Percentiles rank a stretch among this genome's conserved stretches.
phyloP scores from a whole-genome alignment of 2,888 invertebrate species.

The Phoronis australis region DNA sequence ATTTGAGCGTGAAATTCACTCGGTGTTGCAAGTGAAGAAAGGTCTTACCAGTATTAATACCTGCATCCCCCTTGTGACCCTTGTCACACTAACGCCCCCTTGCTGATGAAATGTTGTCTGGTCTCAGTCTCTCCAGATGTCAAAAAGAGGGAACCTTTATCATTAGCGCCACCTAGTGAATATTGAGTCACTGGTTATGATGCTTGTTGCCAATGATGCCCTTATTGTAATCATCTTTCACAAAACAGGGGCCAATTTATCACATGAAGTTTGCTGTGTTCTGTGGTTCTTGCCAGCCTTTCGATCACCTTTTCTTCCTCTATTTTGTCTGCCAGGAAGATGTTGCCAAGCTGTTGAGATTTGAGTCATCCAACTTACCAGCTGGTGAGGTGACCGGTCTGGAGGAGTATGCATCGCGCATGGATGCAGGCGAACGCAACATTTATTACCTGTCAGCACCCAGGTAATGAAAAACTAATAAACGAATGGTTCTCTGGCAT shows the following conservation, averaged over 20 bases:
- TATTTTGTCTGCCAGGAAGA: conserved; percentile 65
- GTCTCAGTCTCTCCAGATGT: no score
- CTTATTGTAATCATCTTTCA: background rate
- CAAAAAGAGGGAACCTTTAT: no score
- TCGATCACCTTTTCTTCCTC: background rate
- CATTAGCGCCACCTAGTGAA: no score
- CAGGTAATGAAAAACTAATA: conserved; percentile 67
- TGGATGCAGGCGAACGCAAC: conserved; percentile 74
- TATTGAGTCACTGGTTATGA: no score
- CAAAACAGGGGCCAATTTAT: background rate
- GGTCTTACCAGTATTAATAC: no score
- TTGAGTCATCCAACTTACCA: conserved; percentile 79
- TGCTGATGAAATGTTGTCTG: no score
- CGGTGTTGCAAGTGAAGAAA: no score
- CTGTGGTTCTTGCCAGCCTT: background rate
- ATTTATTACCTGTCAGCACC: conserved; percentile 93
- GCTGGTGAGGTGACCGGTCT: conserved; percentile 67
- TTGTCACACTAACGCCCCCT: no score
- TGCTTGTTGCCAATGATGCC: no score
- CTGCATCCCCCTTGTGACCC: no score
- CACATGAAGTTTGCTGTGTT: background rate
- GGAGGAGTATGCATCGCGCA: conserved; percentile 71
- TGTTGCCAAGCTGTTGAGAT: conserved; percentile 80
- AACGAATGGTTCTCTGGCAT: no score
- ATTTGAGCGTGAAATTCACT: no score